These are phyloP conservation scores for Chloropsis hardwickii DNA, from an alignment of 2,113 vertebrate genomes.

Conservation along the genomic window DNA sequence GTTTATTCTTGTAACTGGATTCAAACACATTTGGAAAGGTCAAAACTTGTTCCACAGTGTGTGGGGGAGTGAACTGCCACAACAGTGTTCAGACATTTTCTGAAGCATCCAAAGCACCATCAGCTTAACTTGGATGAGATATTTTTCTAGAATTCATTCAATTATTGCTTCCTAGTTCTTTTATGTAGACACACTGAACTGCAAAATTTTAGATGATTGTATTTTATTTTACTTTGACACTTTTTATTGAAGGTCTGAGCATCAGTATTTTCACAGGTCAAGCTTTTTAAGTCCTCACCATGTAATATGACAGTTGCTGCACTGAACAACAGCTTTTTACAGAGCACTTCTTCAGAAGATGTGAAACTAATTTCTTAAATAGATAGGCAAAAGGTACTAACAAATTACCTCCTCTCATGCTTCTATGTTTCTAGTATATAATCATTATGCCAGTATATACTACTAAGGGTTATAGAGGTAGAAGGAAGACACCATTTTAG, in stretches of 20 bases:
- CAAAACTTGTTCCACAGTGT: neutral
- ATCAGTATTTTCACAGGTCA: rapidly evolving
- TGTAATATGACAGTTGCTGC: neutral
- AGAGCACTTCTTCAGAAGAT: neutral
- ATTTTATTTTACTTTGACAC: neutral
- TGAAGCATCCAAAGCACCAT: neutral
- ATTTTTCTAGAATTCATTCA: neutral
- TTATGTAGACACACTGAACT: neutral
- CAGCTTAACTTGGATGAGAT: neutral
- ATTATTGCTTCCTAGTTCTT: neutral
- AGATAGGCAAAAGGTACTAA: neutral
- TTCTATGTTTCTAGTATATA: neutral
- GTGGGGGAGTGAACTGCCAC: too few relatives aligned
- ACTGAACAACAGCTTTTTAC: neutral
- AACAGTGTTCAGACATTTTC: neutral
- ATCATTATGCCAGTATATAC: neutral
- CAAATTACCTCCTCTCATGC: neutral
- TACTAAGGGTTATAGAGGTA: neutral
- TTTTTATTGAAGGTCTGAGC: neutral
- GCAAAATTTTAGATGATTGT: neutral
- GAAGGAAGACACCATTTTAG: neutral
- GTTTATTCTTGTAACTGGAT: neutral
- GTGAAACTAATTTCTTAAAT: neutral
- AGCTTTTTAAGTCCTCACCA: neutral
- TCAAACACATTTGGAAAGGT: neutral